Base-by-base conservation (phyloP, 2,797 vertebrate genomes). In the Myotis vivesi region DNA sequence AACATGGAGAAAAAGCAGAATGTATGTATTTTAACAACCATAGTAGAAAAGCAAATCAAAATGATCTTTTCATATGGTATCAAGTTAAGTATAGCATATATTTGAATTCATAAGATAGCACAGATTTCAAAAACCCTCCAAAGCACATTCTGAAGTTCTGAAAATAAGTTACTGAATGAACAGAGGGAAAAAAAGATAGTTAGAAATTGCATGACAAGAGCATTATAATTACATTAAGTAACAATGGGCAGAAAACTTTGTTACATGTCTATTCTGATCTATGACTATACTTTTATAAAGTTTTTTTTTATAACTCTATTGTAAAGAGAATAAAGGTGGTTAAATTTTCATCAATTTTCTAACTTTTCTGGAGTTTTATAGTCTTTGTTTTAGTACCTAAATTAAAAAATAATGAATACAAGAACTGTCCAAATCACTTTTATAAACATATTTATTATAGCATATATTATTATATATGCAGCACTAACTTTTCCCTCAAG, bases 51-150 rank as follows among this genome's bases (percentile, higher is more conserved):
- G 33, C 81, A 94, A 96, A 86, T 90, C 59, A 96, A 94, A 94
- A 66, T 72, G 8, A 95, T 92, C 17, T 92, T 92, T 87, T 89
- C 69, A 94, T 68, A 92, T 84, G 36, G 44, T 28, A 85, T 44
- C 79, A 92, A 55, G 22, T 46, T 79, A 91, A 93, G 81, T 95
- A 55, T 8, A 66, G 46, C 71, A 88, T 13, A 46, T 91, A 94
- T 80, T 73, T 69, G n/a, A 86, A 83, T 76, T 15, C 23, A 93
- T 85, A 96, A 95, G 97, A 75, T 98, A 96, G 95, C 75, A 95
- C 20, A 97, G 97, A 89, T 87, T 95, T 91, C 33, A 91, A 72
- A 95, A 93, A 75, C 28, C 80, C 28, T 44, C 23, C 82, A 88
- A 94, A 87, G 33, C 55, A 96, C 4, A 64, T 73, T 95, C 22